Conservation (phyloP, 2,888 invertebrate genomes). For the Gymnoscelis rufifasciata region DNA sequence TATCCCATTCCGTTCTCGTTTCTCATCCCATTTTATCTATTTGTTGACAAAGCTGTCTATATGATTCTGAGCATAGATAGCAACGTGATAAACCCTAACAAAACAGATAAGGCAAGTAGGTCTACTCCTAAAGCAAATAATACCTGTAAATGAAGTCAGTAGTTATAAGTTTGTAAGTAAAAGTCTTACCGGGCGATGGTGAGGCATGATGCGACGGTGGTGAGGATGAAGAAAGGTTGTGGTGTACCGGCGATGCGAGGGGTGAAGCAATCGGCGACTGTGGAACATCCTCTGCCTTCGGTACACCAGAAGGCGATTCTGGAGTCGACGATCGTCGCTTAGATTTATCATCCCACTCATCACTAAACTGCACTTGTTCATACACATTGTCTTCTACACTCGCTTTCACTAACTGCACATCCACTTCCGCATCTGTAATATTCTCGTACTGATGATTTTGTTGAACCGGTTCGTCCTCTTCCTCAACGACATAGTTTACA, state of each 20-base stretch:
- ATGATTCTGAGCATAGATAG: constrained; percentile 43
- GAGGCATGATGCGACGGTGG: constrained; percentile 48
- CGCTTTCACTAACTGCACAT: constrained; percentile 13
- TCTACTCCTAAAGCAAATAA: constrained; percentile 29
- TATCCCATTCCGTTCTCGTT: no score
- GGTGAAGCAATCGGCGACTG: constrained; percentile 62
- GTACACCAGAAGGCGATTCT: constrained; percentile 50
- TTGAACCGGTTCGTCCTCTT: constrained; percentile 21
- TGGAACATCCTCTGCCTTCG: constrained; percentile 44
- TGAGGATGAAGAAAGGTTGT: constrained; percentile 47
- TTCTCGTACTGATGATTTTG: constrained; percentile 40
- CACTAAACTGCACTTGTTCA: constrained; percentile 55
- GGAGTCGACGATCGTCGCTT: constrained; percentile 67
- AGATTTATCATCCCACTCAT: constrained; percentile 59
- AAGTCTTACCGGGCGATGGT: constrained; percentile 61
- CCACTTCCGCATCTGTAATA: constrained; percentile 36
- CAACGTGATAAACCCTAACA: constrained; percentile 45
- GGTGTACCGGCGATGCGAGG: constrained; percentile 61
- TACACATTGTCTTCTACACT: constrained; percentile 33
- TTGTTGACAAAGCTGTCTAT: constrained; percentile 29
- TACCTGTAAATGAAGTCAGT: constrained; percentile 8
- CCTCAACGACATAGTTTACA: constrained; percentile 34
- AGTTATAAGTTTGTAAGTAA: not conserved
- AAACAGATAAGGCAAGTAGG: constrained; percentile 44
- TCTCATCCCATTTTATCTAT: constrained; percentile 21